Conservation (phyloP, 2,888 invertebrate species). For the Zootermopsis nevadensis region DNA sequence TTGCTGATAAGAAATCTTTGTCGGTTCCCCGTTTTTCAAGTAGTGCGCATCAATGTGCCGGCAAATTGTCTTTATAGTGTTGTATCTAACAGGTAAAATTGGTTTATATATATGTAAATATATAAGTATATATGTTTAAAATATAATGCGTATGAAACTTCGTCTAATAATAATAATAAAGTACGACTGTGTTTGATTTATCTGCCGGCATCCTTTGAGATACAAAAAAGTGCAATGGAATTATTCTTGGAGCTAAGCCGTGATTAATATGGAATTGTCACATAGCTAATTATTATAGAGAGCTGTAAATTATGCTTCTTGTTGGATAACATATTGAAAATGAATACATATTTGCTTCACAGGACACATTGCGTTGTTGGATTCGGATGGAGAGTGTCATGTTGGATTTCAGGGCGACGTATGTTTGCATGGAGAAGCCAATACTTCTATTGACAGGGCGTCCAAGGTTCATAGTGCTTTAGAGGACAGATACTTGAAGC, state of each 20-base stretch:
- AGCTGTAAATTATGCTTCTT: too few species aligned
- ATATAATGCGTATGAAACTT: too few species aligned
- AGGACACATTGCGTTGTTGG: background rate
- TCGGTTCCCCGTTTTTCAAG: background rate
- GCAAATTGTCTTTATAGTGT: background rate
- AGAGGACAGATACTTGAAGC: background rate
- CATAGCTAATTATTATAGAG: too few species aligned
- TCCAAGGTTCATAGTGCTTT: background rate
- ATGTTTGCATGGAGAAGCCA: slow-evolving; percentile 2
- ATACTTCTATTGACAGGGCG: slow-evolving; percentile 1
- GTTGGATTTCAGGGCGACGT: background rate
- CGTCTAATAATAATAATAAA: too few species aligned
- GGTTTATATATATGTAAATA: background rate
- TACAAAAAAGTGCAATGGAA: too few species aligned
- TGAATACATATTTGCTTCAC: background rate
- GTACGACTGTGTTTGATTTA: too few species aligned
- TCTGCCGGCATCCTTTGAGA: too few species aligned
- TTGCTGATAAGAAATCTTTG: background rate
- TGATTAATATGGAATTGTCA: too few species aligned
- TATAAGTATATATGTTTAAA: too few species aligned
- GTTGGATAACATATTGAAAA: too few species aligned
- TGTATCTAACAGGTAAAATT: background rate
- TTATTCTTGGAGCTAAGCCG: too few species aligned
- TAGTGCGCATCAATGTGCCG: background rate
- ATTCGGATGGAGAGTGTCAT: slow-evolving; percentile 21